Evolutionary conservation across 2,113 vertebrate species (phyloP).

Genomic region (Oncorhynchus mykiss): DNA sequence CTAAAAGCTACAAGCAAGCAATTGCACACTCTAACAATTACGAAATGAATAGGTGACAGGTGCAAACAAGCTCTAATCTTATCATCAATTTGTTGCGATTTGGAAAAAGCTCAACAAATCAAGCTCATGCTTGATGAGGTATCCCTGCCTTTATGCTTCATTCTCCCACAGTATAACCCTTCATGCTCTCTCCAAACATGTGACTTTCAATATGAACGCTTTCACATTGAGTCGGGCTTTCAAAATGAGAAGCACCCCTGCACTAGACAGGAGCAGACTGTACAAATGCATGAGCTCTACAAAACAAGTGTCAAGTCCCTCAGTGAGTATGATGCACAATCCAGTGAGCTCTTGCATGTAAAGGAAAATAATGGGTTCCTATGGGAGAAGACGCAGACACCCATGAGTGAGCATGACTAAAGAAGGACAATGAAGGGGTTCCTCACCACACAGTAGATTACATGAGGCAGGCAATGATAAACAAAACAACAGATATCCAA

Average conservation of each 20-base stretch:
- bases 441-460: constrained; percentile 48
- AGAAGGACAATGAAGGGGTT: constrained; percentile 56
- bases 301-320: constrained; percentile 71
- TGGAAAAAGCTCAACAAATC: too few relatives aligned
- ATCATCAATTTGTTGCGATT: too few relatives aligned
- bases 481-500: constrained; percentile 61
- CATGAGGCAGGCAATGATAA: constrained; percentile 32
- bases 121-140: too few relatives aligned
- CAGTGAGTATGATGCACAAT: constrained; percentile 72
- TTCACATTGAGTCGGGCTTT: constrained; percentile 62
- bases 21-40: too few relatives aligned
- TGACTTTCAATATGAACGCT: constrained; percentile 67
- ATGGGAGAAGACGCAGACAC: constrained; percentile 66
- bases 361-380: constrained; percentile 74
- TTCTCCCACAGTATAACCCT: too few relatives aligned
- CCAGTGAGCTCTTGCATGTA: constrained; percentile 71
- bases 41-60: too few relatives aligned
- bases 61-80: too few relatives aligned
- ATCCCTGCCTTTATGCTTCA: too few relatives aligned
- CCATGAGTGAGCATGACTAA: constrained; percentile 63
- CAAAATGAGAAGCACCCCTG: constrained; percentile 68
- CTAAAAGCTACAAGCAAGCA: too few relatives aligned
- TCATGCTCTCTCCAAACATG: constrained; percentile 57
- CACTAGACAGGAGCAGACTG: constrained; percentile 54
- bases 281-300: constrained; percentile 58